Evolutionary conservation across 2,113 vertebrate species (phyloP), one percentile per base, ranked within the genome.

Genomic region (Corythaixoides concolor): DNA sequence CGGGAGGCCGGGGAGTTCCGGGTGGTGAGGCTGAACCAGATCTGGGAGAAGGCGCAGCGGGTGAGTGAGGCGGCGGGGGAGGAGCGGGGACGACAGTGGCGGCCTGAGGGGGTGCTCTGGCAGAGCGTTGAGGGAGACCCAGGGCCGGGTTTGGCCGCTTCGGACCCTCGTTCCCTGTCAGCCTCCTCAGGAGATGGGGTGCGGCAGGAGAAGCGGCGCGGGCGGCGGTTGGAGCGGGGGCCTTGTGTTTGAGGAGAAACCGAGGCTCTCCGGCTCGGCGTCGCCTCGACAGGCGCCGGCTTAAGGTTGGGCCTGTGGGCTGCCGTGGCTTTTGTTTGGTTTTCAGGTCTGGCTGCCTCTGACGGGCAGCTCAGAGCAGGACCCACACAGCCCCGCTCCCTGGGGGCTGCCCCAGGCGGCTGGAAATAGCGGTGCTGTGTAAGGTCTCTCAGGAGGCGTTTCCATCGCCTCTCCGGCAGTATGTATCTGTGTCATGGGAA

Each of bases 11-110:
- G 92, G 24, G 99, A 99, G 94, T 99, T 99, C 96, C 99, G 99
- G 37, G 98, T 99, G 80, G 98, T 98, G 59, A 99, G 98, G 95
- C 97, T 99, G 72, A 99, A 98, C 97, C 99, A 99, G 97, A 94
- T 99, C 49, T 99, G 99, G 99, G 99, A 99, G 97, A 99, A 99
- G 96, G 99, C 99, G 11, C 97, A 98, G 93, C 89, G 99, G 98
- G 99, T 99, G 97, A 97, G 99, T 90, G 77, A 8, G 27, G 64
- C 45, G 35, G 82, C 3, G 49, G 28, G 30, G 49, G 30, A 35
- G 56, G n/a, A 70, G 64, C 21, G 9, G 50, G 39, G 12, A 1
- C 21, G 47, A 23, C 62, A 92, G 78, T 82, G 56, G 47, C 5
- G 30, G 45, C 4, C 14, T 3, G 43, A 18, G 30, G 15, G 15